Evolutionary conservation across 2,888 invertebrate genomes (phyloP), one percentile per base, ranked within the genome.

Genomic region (Zygaena filipendulae): DNA sequence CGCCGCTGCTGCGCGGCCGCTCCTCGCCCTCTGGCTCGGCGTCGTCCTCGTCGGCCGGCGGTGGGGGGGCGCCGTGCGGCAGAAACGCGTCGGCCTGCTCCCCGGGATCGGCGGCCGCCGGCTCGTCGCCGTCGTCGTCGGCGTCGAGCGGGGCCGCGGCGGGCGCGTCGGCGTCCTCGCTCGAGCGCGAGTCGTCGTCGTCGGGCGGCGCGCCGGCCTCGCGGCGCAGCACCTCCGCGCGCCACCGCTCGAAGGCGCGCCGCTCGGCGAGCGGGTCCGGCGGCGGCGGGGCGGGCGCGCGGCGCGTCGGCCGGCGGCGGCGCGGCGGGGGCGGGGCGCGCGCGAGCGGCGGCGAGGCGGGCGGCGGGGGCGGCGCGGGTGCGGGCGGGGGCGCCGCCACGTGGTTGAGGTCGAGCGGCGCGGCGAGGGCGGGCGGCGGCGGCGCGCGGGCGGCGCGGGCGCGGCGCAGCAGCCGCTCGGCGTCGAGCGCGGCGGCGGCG

Each of bases 241-340:
- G 67, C 71, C 72, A 71, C 3, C 60, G 60, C 33, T 69, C 68
- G 51, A 70, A 71, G 19, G 71, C 71, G 32, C 54, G 58, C 4
- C 70, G 50, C 47, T 68, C 69, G 9, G 59, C 62, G 25, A 37
- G 47, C 35, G 61, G 57, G 46, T 62, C 64, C 6, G 36, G 42
- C 21, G 47, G 46, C 29, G 50, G 41, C 29, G 39, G 29, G n/a
- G n/a, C n/a, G 44, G 45, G 49, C 37, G 55, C 50, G 19, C 45
- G 49, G 32, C 45, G 50, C 24, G 44, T 14, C 42, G 46, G 13
- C 44, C 26, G 40, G 32, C 36, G 41, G 34, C 32, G 42, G 47
- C 39, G 42, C 38, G 24, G 34, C 33, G 38, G 44, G 43, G 30
- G 39, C 32, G 12, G 33, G 30, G 41, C 33, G 27, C 40, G 34